Percentiles rank a stretch among this genome's conserved stretches.
Evolutionary conservation across 2,797 vertebrate genomes (phyloP).

Genomic region (Acanthurus leucopareius): DNA sequence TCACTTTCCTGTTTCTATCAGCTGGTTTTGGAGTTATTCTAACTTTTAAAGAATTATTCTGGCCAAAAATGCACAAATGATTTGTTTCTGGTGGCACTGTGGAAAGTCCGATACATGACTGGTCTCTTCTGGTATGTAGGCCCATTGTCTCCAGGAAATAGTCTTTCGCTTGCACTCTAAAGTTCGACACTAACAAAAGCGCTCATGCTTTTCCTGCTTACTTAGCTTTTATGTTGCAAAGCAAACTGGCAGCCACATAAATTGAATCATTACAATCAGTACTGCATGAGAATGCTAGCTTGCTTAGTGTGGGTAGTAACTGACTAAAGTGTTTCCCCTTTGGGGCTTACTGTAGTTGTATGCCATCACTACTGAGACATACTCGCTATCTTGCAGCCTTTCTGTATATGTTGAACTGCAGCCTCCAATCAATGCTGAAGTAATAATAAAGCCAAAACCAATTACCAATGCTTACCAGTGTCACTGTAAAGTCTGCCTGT

Average conservation of each 20-base stretch:
- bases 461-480: too few species aligned
- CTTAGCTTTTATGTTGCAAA: too few species aligned
- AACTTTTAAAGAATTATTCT: not conserved
- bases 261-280: too few species aligned
- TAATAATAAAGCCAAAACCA: too few species aligned
- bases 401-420: too few species aligned
- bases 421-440: too few species aligned
- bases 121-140: not conserved
- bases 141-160: not conserved
- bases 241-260: too few species aligned
- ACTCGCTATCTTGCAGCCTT: too few species aligned
- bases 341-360: not conserved
- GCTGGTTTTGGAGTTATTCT: not conserved
- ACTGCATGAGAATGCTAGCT: not conserved
- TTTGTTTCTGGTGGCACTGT: not conserved
- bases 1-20: not conserved
- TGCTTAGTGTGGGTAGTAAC: not conserved
- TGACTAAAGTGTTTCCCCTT: not conserved
- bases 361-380: not conserved
- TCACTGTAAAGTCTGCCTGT: not conserved
- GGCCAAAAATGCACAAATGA: not conserved
- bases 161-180: too few species aligned
- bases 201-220: too few species aligned
- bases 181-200: too few species aligned
- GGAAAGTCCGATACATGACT: not conserved